A percentile compares a stretch with the other conserved stretches of the same genome.
Evolutionary conservation across 2,113 vertebrate species (phyloP).

Genomic region (Aleadryas rufinucha): DNA sequence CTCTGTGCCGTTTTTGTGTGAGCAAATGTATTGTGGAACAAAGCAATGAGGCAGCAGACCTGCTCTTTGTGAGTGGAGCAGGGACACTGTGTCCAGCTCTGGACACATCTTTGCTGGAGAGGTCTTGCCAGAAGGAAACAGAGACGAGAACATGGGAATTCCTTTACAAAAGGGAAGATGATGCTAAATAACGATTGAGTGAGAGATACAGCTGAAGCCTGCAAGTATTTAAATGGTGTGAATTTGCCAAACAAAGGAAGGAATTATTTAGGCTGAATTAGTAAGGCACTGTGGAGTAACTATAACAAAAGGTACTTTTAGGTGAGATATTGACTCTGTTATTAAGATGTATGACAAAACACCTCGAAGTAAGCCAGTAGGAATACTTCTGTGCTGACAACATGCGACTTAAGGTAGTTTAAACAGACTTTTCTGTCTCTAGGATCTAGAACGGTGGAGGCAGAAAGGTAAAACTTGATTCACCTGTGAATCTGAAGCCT

Average conservation of each 20-base stretch:
- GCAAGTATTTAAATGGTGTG: constrained; percentile 27
- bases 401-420: constrained; percentile 41
- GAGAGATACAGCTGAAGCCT: constrained; percentile 13
- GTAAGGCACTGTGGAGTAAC: not conserved
- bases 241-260: constrained; percentile 32
- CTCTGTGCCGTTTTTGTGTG: not conserved
- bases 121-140: not conserved
- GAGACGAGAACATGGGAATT: not conserved
- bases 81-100: not conserved
- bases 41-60: not conserved
- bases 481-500: not conserved
- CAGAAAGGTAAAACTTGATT: not conserved
- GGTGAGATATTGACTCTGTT: constrained; percentile 16
- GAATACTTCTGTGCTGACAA: not conserved
- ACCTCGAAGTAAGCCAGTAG: not conserved
- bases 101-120: not conserved
- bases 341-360: constrained; percentile 24
- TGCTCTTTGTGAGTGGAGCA: not conserved
- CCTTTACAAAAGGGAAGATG: not conserved
- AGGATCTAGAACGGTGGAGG: not conserved
- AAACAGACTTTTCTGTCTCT: constrained; percentile 23
- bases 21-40: not conserved
- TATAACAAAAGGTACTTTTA: constrained; percentile 32
- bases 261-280: constrained; percentile 26
- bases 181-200: not conserved